phyloP scores from a whole-genome alignment of 1,140 invertebrate species.

The Apis laboriosa region DNA sequence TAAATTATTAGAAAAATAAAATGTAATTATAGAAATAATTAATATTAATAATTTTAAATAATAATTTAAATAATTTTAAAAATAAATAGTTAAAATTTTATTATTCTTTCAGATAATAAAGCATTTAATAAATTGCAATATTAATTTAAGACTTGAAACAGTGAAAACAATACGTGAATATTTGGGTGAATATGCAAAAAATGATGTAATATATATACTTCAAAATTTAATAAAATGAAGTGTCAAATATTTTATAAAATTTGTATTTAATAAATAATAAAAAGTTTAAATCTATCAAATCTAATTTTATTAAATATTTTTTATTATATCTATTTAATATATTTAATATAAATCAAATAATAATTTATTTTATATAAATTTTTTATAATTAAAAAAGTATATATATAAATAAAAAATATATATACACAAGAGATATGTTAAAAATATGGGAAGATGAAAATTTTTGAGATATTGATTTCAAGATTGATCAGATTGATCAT shows the following conservation, averaged over 20 bases:
- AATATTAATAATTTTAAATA: not conserved
- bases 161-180: fast-evolving
- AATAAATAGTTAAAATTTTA: not conserved
- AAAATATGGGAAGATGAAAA: too few relatives aligned
- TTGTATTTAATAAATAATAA: not conserved
- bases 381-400: too few relatives aligned
- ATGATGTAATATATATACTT: not conserved
- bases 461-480: too few relatives aligned
- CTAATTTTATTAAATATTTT: too few relatives aligned
- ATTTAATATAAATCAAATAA: not conserved
- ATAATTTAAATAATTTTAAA: not conserved
- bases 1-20: not conserved
- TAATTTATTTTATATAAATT: too few relatives aligned
- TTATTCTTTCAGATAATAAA: constrained; percentile 9
- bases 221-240: not conserved
- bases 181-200: fast-evolving
- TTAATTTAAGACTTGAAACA: not conserved
- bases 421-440: too few relatives aligned
- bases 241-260: not conserved
- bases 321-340: not conserved
- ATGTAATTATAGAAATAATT: not conserved
- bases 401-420: too few relatives aligned
- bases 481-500: too few relatives aligned
- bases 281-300: not conserved
- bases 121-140: fast-evolving